Percentiles rank a stretch among this genome's conserved stretches.
phyloP scores from a whole-genome alignment of 1,140 invertebrate species.

The Hermetia illucens region DNA sequence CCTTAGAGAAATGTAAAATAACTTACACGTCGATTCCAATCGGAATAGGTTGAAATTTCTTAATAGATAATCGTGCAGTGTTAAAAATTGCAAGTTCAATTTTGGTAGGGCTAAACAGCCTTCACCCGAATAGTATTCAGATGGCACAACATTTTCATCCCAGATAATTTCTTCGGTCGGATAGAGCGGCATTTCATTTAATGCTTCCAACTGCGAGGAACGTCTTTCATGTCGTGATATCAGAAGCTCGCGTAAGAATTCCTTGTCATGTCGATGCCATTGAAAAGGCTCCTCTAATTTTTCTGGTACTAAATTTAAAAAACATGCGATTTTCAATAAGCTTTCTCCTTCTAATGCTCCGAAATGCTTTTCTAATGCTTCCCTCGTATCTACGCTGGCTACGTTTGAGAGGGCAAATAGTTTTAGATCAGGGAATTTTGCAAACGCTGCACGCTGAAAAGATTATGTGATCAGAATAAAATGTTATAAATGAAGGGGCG shows the following conservation, averaged over 20 bases:
- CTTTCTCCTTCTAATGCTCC: conserved; percentile 56
- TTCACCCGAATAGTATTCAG: conserved; percentile 93
- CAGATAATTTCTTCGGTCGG: conserved; percentile 97
- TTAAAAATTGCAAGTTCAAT: conserved; percentile 95
- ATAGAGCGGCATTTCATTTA: conserved; percentile 98
- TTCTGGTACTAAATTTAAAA: conserved; percentile 71
- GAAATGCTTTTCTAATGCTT: conserved; percentile 77
- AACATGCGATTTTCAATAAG: conserved; percentile 68
- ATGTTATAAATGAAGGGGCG: no score
- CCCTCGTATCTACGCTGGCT: conserved; percentile 80
- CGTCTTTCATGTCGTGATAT: conserved; percentile 80
- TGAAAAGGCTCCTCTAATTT: conserved; percentile 49
- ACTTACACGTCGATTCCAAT: conserved; percentile 92
- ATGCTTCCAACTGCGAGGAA: conserved; percentile 80
- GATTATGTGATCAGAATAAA: no score
- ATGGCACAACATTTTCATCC: conserved; percentile 98
- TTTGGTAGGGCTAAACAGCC: conserved; percentile 92
- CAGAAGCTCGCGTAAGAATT: conserved; percentile 75
- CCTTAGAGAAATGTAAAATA: conserved; percentile 1
- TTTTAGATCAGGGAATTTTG: conserved; percentile 74
- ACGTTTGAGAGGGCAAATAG: conserved; percentile 89
- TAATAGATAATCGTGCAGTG: conserved; percentile 94
- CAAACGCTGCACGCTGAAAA: conserved; percentile 78
- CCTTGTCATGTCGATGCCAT: conserved; percentile 61
- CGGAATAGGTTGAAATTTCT: conserved; percentile 97